These are phyloP conservation scores for Dipodomys spectabilis DNA, from an alignment of 2,113 vertebrate species.

Conservation along the genomic window DNA sequence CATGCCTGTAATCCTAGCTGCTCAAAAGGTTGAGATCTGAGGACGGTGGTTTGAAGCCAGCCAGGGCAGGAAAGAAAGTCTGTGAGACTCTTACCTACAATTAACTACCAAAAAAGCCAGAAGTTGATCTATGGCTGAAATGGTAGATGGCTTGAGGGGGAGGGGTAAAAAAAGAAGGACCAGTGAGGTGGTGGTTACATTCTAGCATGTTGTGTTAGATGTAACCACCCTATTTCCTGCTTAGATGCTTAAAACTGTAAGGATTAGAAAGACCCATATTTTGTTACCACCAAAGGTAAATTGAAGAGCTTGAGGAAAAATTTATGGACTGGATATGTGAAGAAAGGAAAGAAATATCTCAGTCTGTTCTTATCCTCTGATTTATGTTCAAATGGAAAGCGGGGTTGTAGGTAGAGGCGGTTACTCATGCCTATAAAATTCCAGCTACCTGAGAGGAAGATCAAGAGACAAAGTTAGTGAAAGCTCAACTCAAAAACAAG, in stretches of 20 bases:
- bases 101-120: no score
- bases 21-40: no score
- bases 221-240: slow-evolving; percentile 13
- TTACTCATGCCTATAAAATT: no score
- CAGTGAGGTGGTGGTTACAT: background rate
- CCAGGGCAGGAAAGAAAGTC: no score
- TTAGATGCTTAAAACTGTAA: background rate
- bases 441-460: no score
- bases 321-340: background rate
- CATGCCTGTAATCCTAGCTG: no score
- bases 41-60: no score
- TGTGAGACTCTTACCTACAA: no score
- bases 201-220: background rate
- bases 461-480: no score
- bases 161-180: background rate
- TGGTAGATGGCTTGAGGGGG: no score
- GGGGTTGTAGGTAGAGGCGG: background rate
- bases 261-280: background rate
- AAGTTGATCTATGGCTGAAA: no score
- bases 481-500: no score
- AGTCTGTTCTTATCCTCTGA: background rate
- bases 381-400: background rate
- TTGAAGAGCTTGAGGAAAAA: slow-evolving; percentile 21
- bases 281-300: slow-evolving; percentile 3
- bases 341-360: background rate